Evolutionary conservation across 1,140 invertebrate genomes (phyloP), one percentile per base, ranked within the genome.

Genomic region (Polypedilum vanderplanki): DNA sequence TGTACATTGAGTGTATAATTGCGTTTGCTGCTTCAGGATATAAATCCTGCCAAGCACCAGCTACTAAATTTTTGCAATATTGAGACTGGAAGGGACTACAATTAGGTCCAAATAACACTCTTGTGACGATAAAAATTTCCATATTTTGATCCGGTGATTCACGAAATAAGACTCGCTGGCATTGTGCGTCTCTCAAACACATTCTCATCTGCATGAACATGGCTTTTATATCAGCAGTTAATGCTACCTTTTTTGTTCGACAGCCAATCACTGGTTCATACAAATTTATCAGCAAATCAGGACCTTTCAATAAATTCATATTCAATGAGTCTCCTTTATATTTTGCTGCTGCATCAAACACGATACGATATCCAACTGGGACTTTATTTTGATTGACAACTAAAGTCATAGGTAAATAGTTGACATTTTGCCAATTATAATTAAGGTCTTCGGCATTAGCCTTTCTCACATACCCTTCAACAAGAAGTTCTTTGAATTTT

Each of bases 41-140:
- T 4, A 40, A 17, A 12, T 75, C 46, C 9, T 65, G 22, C 76
- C 77, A 80, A 9, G 77, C 40, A 18, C 75, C 8, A 0, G 80
- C 81, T 64, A 82, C 83, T 40, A 74, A 75, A 46, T 82, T 80
- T 77, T 80, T 81, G 8, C 83, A 76, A 65, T 76, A 81, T 24
- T 81, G 75, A 0, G 80, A 79, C 7, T 78, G 76, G 20, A 77
- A 79, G 0, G 81, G 80, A 1, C 81, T 80, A 73, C 79, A 81
- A 9, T 77, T 78, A 70, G 79, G 78, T 73, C 78, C 81, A 78
- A 81, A 83, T 12, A 79, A 77, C 65, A 80, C 75, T 9, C 75
- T 76, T 10, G 74, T 73, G 78, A 79, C 77, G 0, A 76, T 46
- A 73, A 75, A 79, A 22, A 76, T 73, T n/a, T 77, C 77, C 1